A percentile compares a stretch with the other conserved stretches of the same genome.
Evolutionary conservation across 2,797 vertebrate species (phyloP).

Genomic region (Melanotaenia boesemani): DNA sequence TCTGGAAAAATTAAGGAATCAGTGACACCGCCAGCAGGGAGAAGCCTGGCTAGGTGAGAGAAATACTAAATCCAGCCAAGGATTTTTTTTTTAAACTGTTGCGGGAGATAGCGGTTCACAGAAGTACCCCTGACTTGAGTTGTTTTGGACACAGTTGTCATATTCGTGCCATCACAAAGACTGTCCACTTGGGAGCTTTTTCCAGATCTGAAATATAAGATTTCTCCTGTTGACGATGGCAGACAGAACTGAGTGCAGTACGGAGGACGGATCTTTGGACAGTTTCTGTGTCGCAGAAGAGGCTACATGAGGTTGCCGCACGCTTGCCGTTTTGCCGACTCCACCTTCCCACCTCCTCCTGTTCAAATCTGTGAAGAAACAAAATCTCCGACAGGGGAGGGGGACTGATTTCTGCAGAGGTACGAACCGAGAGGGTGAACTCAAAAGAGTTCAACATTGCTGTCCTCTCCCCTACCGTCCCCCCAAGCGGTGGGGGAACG

Average conservation of each 20-base stretch:
- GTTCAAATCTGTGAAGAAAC: constrained; percentile 82
- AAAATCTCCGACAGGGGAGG: constrained; percentile 78
- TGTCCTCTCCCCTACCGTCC: constrained; percentile 82
- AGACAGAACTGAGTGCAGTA: constrained; percentile 64
- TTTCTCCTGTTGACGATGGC: constrained; percentile 76
- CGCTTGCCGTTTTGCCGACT: constrained; percentile 80
- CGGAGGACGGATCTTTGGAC: constrained; percentile 79
- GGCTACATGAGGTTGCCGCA: constrained; percentile 83
- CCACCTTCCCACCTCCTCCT: constrained; percentile 82
- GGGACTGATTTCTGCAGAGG: constrained; percentile 76
- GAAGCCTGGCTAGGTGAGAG: constrained; percentile 46
- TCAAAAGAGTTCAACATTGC: constrained; percentile 65
- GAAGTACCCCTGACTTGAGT: constrained; percentile 27
- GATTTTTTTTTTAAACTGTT: constrained; percentile 59
- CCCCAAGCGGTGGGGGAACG: constrained; percentile 82
- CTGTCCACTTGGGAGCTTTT: constrained; percentile 34
- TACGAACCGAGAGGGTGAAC: constrained; percentile 66
- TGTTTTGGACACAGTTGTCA: constrained; percentile 23
- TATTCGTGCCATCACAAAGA: constrained; percentile 41
- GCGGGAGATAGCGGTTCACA: constrained; percentile 57
- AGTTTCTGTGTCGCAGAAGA: constrained; percentile 71
- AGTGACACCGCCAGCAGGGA: constrained; percentile 34
- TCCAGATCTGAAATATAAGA: constrained; percentile 42
- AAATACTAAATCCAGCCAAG: constrained; percentile 17
- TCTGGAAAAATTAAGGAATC: constrained; percentile 27